A percentile compares a stretch with the other conserved stretches of the same genome.
Evolutionary conservation across 2,113 vertebrate species (phyloP).

Genomic region (Ictalurus furcatus): DNA sequence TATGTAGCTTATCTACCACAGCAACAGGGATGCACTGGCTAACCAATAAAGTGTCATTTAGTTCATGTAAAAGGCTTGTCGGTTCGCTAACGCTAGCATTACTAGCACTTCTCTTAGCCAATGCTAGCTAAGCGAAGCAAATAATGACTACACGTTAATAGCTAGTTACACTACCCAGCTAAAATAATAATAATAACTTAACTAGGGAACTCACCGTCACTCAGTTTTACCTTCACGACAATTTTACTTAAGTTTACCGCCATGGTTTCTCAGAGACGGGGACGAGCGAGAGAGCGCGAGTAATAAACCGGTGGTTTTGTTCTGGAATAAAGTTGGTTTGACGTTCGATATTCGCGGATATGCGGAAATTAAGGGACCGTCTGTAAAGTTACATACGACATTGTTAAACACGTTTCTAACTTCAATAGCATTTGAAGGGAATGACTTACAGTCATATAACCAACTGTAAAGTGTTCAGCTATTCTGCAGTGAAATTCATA

Average conservation of each 20-base stretch:
- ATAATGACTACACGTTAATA: background rate
- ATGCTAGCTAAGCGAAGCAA: background rate
- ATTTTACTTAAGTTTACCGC: conserved; percentile 89
- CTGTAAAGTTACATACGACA: too few species aligned
- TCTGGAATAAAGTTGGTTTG: background rate
- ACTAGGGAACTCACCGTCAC: conserved; percentile 83
- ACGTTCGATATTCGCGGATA: too few species aligned
- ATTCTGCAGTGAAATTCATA: too few species aligned
- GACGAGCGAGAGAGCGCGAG: conserved; percentile 7
- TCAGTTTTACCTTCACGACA: conserved; percentile 91
- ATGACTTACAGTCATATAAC: too few species aligned
- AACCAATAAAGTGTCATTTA: background rate
- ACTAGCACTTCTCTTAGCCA: background rate
- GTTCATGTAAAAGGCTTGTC: background rate
- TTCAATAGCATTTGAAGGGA: too few species aligned
- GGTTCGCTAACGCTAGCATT: conserved; percentile 13
- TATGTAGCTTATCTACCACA: conserved; percentile 14
- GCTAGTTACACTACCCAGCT: conserved; percentile 25
- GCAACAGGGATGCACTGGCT: conserved; percentile 14
- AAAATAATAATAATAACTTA: background rate
- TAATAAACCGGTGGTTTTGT: conserved; percentile 49
- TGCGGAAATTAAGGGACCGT: too few species aligned
- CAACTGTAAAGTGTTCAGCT: too few species aligned
- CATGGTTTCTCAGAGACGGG: conserved; percentile 79
- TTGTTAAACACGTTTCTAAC: too few species aligned